Evolutionary conservation across 2,797 vertebrate genomes (phyloP).

Genomic region (Harpagifer antarcticus): DNA sequence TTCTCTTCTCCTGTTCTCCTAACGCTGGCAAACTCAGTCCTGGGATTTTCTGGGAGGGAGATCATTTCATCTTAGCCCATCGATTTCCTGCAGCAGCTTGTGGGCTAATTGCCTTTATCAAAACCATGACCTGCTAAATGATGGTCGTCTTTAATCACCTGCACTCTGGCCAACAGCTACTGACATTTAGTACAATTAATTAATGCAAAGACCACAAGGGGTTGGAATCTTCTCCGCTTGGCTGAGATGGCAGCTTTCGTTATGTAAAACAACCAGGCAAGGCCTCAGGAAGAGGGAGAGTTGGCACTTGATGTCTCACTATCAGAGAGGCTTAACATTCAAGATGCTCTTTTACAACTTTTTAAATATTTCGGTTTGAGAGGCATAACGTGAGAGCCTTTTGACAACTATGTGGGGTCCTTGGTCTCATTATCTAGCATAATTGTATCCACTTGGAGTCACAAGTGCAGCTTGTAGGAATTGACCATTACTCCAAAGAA

Average conservation of each 20-base stretch:
- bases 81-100: slow-evolving; percentile 79
- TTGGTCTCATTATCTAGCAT: slow-evolving; percentile 12
- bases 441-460: neutral
- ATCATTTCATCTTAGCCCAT: slow-evolving; percentile 52
- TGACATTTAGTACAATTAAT: slow-evolving; percentile 86
- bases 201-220: slow-evolving; percentile 73
- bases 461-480: neutral
- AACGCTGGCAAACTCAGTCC: slow-evolving; percentile 12
- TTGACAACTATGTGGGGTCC: neutral
- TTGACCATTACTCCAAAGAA: neutral
- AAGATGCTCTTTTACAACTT: slow-evolving; percentile 31
- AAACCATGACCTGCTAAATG: slow-evolving; percentile 81
- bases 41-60: slow-evolving; percentile 44
- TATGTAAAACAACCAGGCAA: slow-evolving; percentile 29
- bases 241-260: slow-evolving; percentile 50
- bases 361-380: slow-evolving; percentile 19
- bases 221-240: slow-evolving; percentile 51
- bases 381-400: slow-evolving; percentile 3
- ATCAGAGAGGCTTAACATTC: neutral
- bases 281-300: neutral
- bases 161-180: slow-evolving; percentile 70
- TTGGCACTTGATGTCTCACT: slow-evolving; percentile 28
- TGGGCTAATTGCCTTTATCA: slow-evolving; percentile 86
- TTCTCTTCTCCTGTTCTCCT: slow-evolving; percentile 12
- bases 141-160: slow-evolving; percentile 77